Evolutionary conservation across 1,140 invertebrate genomes (phyloP), one percentile per base, ranked within the genome.

Genomic region (Adelges cooleyi): DNA sequence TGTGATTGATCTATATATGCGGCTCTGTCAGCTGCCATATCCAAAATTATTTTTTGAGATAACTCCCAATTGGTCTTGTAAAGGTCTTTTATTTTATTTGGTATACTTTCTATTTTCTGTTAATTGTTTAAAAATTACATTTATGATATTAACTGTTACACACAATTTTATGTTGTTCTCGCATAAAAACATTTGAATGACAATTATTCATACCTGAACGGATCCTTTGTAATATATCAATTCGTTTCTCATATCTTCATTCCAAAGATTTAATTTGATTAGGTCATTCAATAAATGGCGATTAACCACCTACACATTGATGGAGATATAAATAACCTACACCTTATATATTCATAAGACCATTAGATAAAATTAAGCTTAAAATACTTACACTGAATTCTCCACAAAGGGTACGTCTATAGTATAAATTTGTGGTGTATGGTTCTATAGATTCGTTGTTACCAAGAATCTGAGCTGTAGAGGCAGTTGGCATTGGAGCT

Each of bases 21-120:
- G 6, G 92, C 95, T 69, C 96, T 81, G 76, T 99, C 97, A 2
- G 93, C 94, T 23, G 96, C 93, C 96, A 99, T 98, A 75, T 98
- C 85, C 33, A 99, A 84, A 2, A 98, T 84, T 4, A 82, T 83
- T 74, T 94, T 96, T 66, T 99, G 95, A 0, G 91, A 86, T 56
- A 99, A 92, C 78, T 99, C 97, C 97, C 96, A 99, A 0, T 98
- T 94, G 3, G 96, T 99, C 77, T 96, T 96, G 74, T 99, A 99
- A 5, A 99, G 79, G 9, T 82, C 81, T 74, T 95, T 92, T 13
- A 99, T 77, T 66, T 97, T 82, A 67, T 87, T 80, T 0, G 96
- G 95, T 72, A 99, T 95, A 42, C 77, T 77, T 18, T 85, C 82
- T 70, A 99, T 92, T 68, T 86, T 83, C 81, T 98, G 33, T 56